Evolutionary conservation across 2,113 vertebrate genomes (phyloP).

Genomic region (Leucoraja erinaceus): DNA sequence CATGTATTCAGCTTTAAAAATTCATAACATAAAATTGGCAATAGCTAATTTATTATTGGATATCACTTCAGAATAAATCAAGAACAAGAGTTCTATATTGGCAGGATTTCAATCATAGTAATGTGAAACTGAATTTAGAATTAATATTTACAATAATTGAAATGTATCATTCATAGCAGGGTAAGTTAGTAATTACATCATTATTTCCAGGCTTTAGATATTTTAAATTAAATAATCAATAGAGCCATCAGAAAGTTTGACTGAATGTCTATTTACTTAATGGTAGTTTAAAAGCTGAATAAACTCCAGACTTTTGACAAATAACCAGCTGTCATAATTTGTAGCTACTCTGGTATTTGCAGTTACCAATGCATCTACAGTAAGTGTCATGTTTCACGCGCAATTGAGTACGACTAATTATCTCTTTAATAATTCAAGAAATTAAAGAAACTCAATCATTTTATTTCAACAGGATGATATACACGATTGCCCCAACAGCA

Average conservation of each 20-base stretch:
- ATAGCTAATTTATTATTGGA: background rate
- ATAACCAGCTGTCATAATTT: constrained; percentile 60
- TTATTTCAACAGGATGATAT: constrained; percentile 16
- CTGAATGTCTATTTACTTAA: background rate
- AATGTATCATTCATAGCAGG: background rate
- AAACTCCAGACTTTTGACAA: constrained; percentile 45
- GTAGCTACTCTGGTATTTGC: constrained; percentile 57
- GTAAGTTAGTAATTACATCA: background rate
- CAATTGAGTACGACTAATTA: constrained; percentile 60
- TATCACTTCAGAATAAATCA: background rate
- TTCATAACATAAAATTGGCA: background rate
- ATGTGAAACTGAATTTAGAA: background rate
- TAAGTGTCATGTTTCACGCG: constrained; percentile 56
- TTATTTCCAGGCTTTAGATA: background rate
- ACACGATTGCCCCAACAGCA: background rate
- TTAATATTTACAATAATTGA: background rate
- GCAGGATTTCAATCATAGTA: background rate
- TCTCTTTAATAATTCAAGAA: constrained; percentile 60
- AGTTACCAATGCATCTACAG: constrained; percentile 54
- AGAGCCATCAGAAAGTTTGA: background rate
- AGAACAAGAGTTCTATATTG: background rate
- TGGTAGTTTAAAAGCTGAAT: constrained; percentile 17
- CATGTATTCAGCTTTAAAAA: background rate
- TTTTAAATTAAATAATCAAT: constrained; percentile 14
- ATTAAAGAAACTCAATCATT: constrained; percentile 53